These are phyloP conservation scores for Brachymystax lenok DNA, from an alignment of 2,797 vertebrate species.

Conservation along the genomic window DNA sequence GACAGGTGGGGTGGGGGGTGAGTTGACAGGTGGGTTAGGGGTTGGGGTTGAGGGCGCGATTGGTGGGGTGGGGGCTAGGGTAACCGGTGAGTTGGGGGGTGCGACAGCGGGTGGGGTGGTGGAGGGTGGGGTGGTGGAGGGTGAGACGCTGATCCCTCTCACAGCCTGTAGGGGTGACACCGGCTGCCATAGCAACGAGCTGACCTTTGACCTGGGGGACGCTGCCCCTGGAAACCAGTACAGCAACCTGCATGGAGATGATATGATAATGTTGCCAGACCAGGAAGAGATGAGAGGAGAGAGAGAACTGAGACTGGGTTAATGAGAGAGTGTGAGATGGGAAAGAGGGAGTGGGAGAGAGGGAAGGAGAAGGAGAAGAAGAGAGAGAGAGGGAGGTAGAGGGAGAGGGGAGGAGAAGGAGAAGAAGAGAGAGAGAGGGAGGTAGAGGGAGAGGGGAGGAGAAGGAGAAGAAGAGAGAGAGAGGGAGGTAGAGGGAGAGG, in stretches of 20 bases:
- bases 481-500: too few species aligned
- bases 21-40: neutral
- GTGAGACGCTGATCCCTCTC: too few species aligned
- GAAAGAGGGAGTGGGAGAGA: too few species aligned
- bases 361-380: neutral
- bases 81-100: too few species aligned
- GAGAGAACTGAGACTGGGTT: too few species aligned
- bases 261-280: neutral
- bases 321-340: too few species aligned
- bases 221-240: neutral
- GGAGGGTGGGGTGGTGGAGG: too few species aligned
- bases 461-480: too few species aligned
- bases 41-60: too few species aligned
- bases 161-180: neutral
- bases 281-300: too few species aligned
- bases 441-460: neutral
- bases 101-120: neutral
- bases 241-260: neutral
- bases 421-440: neutral
- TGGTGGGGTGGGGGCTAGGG: slow-evolving; percentile 1
- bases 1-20: neutral
- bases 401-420: neutral
- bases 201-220: neutral
- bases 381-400: neutral
- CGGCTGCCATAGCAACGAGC: neutral